Base-by-base conservation (phyloP, 2,888 invertebrate genomes). In the Parochlus steinenii region DNA sequence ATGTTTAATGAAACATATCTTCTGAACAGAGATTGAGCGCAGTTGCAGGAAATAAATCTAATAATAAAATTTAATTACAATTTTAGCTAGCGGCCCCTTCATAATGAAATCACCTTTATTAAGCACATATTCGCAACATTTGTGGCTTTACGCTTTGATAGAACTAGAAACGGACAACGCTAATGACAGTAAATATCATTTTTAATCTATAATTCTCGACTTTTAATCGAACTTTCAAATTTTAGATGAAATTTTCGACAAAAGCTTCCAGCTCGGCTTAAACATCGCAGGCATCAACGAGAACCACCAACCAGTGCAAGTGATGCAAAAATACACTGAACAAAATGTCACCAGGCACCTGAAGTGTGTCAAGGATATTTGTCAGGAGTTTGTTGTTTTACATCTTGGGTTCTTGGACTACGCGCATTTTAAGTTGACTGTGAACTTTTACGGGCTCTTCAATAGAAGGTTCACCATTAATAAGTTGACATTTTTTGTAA, bases 91-190 rank as follows among this genome's bases (percentile, higher is more conserved):
- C 7, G 82, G 92, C 0, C 90, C 92, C 3, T 93, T 83, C 56
- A 71, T 75, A 38, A 70, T 93, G 65, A 75, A 76, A 51, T 85
- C 85, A 30, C 87, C 89, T 1, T 63, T 77, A 14, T 64, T 93
- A 54, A 81, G 86, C 20, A 79, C 86, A 0, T 86, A 92, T 46
- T 79, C 81, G 37, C 92, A 93, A 54, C 92, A 95, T 51, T 57
- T 95, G 39, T 95, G 95, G 93, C 64, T 95, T 1, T 77, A 86
- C 42, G 85, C 85, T n/a, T n/a, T n/a, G n/a, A n/a, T n/a, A 2
- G 80, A 82, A 53, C 65, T 90, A 48, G 63, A 76, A 22, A 87
- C 87, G 4, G 74, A 76, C 46, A 83, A 83, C 57, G n/a, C 29
- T 16, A 36, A 3, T 14, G 39, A 40, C 17, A 16, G 6, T 14